Evolutionary conservation across 2,888 invertebrate species (phyloP).

Genomic region (Notocelia uddmanniana): DNA sequence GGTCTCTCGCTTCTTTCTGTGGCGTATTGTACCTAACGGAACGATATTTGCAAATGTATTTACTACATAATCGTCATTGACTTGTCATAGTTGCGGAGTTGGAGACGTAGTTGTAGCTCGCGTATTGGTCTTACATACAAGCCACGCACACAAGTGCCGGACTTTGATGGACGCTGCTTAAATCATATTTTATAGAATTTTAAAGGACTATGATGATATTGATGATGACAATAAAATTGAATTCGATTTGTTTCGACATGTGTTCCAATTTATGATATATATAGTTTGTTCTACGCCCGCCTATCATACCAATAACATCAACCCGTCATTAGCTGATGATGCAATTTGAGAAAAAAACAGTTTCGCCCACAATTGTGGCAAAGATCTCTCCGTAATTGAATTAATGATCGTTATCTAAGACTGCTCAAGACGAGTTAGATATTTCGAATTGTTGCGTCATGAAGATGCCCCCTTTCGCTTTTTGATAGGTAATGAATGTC

Average conservation of each 20-base stretch:
- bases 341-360: slow-evolving; percentile 42
- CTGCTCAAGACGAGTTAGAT: slow-evolving; percentile 58
- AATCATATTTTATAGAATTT: too few relatives aligned
- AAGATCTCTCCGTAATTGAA: slow-evolving; percentile 57
- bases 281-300: slow-evolving; percentile 1
- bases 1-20: not conserved
- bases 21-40: not conserved
- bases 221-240: not conserved
- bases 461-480: slow-evolving; percentile 55
- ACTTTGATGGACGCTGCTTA: too few relatives aligned
- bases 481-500: slow-evolving; percentile 40
- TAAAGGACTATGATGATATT: too few relatives aligned
- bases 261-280: not conserved
- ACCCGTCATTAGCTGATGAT: slow-evolving; percentile 39
- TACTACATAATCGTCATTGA: too few relatives aligned
- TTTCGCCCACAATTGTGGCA: slow-evolving; percentile 52
- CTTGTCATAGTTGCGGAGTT: too few relatives aligned
- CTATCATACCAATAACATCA: slow-evolving; percentile 21
- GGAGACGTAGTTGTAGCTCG: too few relatives aligned
- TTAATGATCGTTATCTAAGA: slow-evolving; percentile 61
- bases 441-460: slow-evolving; percentile 57
- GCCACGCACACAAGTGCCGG: too few relatives aligned
- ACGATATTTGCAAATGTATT: not conserved
- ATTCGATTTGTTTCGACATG: not conserved
- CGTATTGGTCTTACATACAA: too few relatives aligned